Conservation (phyloP, 2,797 vertebrate genomes). For the Lindbergichthys nudifrons region DNA sequence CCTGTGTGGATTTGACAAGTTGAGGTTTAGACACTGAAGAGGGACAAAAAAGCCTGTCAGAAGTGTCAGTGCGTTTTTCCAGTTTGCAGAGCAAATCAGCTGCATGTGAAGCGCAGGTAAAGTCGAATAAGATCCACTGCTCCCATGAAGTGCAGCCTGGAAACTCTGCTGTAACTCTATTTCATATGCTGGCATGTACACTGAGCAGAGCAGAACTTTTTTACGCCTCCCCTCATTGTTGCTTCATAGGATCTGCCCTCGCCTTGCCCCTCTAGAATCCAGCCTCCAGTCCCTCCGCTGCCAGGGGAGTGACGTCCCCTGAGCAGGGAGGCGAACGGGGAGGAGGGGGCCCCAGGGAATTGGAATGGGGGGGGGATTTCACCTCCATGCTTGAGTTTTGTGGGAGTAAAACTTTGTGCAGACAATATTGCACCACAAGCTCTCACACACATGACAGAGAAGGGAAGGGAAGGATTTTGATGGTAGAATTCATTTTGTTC, state of each 20-base stretch:
- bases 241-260: slow-evolving; percentile 72
- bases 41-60: slow-evolving; percentile 6
- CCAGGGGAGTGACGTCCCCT: slow-evolving; percentile 56
- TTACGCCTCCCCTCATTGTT: slow-evolving; percentile 76
- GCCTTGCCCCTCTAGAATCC: slow-evolving; percentile 51
- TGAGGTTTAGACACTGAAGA: slow-evolving; percentile 16
- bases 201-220: slow-evolving; percentile 63
- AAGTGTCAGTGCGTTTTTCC: slow-evolving; percentile 26
- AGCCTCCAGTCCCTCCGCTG: slow-evolving; percentile 56
- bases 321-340: slow-evolving; percentile 34
- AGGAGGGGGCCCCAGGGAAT: slow-evolving; percentile 35
- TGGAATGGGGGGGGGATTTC: slow-evolving; percentile 2
- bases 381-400: slow-evolving; percentile 31
- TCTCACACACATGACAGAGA: slow-evolving; percentile 33
- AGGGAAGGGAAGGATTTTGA: slow-evolving; percentile 11
- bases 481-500: slow-evolving; percentile 51
- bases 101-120: slow-evolving; percentile 44
- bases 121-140: slow-evolving; percentile 46
- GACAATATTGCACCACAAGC: slow-evolving; percentile 48
- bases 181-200: slow-evolving; percentile 69
- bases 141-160: slow-evolving; percentile 53
- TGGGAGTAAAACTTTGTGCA: slow-evolving; percentile 31
- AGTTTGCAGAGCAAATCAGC: slow-evolving; percentile 25
- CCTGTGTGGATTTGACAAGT: slow-evolving; percentile 50
- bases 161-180: slow-evolving; percentile 34